A percentile compares a stretch with the other conserved stretches of the same genome.
phyloP scores from a whole-genome alignment of 2,113 vertebrate species.

The Anoplopoma fimbria region DNA sequence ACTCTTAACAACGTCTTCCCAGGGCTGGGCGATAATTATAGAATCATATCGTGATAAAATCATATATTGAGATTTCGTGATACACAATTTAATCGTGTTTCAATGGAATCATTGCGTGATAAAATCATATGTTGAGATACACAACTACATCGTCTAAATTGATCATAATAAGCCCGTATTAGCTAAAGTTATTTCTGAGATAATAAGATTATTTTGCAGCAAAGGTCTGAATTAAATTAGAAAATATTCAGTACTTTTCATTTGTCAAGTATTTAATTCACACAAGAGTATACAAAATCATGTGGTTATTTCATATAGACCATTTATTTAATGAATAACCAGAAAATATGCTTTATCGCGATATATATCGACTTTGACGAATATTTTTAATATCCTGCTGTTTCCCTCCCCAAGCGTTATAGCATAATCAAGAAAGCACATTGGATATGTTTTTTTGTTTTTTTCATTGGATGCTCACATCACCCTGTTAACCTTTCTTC shows the following conservation, averaged over 20 bases:
- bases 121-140: not conserved
- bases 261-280: too few species aligned
- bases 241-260: too few species aligned
- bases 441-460: too few species aligned
- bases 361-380: not conserved
- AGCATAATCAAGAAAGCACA: not conserved
- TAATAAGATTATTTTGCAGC: not conserved
- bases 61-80: not conserved
- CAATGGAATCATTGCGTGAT: not conserved
- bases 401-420: not conserved
- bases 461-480: too few species aligned
- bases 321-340: too few species aligned
- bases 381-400: not conserved
- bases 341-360: too few species aligned
- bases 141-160: not conserved
- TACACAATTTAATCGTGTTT: too few species aligned
- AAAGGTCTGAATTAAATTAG: not conserved
- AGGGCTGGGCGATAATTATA: not conserved
- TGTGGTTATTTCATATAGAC: too few species aligned
- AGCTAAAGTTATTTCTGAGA: not conserved
- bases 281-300: too few species aligned
- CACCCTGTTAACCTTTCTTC: not conserved
- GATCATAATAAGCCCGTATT: not conserved
- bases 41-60: not conserved
- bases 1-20: not conserved